Evolutionary conservation across 2,797 vertebrate species (phyloP).

Genomic region (Ctenochaetus hawaiiensis): DNA sequence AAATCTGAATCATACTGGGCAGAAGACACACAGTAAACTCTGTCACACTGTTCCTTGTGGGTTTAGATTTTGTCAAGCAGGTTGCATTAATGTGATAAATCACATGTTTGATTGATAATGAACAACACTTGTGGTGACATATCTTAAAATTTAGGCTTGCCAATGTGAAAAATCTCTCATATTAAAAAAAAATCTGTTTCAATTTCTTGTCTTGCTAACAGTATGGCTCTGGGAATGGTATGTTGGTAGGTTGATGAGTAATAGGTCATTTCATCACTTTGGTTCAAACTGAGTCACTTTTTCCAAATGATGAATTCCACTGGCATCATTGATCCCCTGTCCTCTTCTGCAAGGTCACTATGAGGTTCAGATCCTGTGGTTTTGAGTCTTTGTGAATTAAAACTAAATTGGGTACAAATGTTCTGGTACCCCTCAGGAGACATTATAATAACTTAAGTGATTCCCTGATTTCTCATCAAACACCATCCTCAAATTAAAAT

Average conservation of each 20-base stretch:
- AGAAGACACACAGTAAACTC: too few relatives aligned
- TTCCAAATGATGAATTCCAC: not conserved
- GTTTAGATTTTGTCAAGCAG: not conserved
- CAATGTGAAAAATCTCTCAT: not conserved
- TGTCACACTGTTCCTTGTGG: not conserved
- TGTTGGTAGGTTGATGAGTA: not conserved
- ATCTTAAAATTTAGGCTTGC: not conserved
- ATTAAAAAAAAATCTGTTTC: not conserved
- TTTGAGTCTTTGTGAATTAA: not conserved
- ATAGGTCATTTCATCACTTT: not conserved
- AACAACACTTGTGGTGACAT: not conserved
- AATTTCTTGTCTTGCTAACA: not conserved
- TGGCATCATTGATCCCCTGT: not conserved
- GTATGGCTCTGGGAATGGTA: not conserved
- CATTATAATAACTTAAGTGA: too few relatives aligned
- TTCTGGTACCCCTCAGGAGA: not conserved
- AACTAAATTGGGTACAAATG: not conserved
- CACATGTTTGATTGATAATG: too few relatives aligned
- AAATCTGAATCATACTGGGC: too few relatives aligned
- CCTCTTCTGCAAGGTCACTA: not conserved
- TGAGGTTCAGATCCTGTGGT: not conserved
- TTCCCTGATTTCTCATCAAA: too few relatives aligned
- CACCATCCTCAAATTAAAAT: too few relatives aligned
- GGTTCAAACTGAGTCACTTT: not conserved
- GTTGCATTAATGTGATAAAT: not conserved